Percentiles rank a stretch among this genome's conserved stretches.
These are phyloP conservation scores for Mesodorylaimus sp. DNA, from an alignment of 2,888 invertebrate genomes.

Conservation along the genomic window DNA sequence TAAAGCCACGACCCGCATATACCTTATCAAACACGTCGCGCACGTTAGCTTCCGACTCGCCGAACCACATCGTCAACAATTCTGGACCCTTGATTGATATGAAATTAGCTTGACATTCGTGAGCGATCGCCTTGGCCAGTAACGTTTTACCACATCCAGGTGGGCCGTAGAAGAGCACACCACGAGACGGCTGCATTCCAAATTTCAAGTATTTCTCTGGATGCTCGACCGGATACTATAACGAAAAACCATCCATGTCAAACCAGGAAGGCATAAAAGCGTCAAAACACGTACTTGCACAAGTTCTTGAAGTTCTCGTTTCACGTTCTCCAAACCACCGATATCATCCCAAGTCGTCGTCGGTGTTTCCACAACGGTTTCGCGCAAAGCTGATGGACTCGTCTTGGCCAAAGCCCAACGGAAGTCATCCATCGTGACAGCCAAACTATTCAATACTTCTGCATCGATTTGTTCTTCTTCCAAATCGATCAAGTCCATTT, in stretches of 20 bases:
- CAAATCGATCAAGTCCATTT: constrained; percentile 98
- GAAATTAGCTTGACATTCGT: constrained; percentile 98
- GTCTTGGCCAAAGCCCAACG: constrained; percentile 97
- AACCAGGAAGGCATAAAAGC: no score
- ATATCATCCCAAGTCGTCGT: constrained; percentile 93
- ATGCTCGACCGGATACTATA: constrained; percentile 88
- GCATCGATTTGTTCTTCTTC: constrained; percentile 99
- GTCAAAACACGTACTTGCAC: constrained; percentile 62
- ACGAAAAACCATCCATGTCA: no score
- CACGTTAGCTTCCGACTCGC: constrained; percentile 98
- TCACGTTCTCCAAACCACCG: constrained; percentile 87
- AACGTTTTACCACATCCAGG: constrained; percentile 74
- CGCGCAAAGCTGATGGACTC: constrained; percentile 89
- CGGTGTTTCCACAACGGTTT: constrained; percentile 97
- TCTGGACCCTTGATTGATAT: constrained; percentile 94
- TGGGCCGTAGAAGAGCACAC: constrained; percentile 94
- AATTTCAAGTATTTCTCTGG: constrained; percentile 99
- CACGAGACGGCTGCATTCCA: constrained; percentile 98
- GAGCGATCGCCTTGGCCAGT: constrained; percentile 66
- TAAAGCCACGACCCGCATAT: no score
- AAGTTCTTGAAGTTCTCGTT: constrained; percentile 87
- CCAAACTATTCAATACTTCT: constrained; percentile 83
- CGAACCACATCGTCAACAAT: constrained; percentile 99
- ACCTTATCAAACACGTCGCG: constrained; percentile 98
- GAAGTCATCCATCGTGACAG: constrained; percentile 98